These are phyloP conservation scores for Sesamia nonagrioides DNA, from an alignment of 1,140 invertebrate genomes.

Conservation along the genomic window DNA sequence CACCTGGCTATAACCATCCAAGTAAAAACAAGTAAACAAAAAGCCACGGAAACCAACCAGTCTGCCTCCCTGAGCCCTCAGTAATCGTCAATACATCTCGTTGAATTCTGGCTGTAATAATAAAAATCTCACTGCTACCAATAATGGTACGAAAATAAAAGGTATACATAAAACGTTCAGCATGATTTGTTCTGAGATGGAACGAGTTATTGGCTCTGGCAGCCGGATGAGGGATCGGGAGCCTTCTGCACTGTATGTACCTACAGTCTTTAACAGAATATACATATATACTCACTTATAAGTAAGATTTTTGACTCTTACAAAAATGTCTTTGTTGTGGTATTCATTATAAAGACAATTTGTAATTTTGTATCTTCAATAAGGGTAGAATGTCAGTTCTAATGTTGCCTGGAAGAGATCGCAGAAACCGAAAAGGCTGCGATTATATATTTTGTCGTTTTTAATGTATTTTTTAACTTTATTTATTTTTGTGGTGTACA, in stretches of 20 bases:
- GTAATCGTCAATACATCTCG: neutral
- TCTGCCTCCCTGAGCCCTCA: neutral
- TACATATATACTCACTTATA: neutral
- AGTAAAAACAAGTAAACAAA: too few relatives aligned
- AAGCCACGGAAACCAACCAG: neutral
- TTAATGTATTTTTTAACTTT: too few relatives aligned
- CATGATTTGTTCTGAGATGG: slow-evolving; percentile 31
- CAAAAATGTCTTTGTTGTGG: too few relatives aligned
- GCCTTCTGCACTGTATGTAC: neutral
- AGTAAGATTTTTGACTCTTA: too few relatives aligned
- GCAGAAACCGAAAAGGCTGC: too few relatives aligned
- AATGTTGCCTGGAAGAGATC: too few relatives aligned
- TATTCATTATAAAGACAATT: too few relatives aligned
- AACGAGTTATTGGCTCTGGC: slow-evolving; percentile 25
- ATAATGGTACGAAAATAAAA: slow-evolving; percentile 26
- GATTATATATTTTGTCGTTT: too few relatives aligned
- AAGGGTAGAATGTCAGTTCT: too few relatives aligned
- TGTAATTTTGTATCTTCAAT: too few relatives aligned
- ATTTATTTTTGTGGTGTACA: too few relatives aligned
- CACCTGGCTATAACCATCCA: too few relatives aligned
- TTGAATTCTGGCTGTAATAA: slow-evolving; percentile 14
- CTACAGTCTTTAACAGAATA: neutral
- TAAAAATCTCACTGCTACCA: slow-evolving; percentile 8
- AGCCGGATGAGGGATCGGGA: slow-evolving; percentile 24
- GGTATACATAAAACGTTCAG: slow-evolving; percentile 36